phyloP scores from a whole-genome alignment of 2,888 invertebrate species.

The Troilus luridus region DNA sequence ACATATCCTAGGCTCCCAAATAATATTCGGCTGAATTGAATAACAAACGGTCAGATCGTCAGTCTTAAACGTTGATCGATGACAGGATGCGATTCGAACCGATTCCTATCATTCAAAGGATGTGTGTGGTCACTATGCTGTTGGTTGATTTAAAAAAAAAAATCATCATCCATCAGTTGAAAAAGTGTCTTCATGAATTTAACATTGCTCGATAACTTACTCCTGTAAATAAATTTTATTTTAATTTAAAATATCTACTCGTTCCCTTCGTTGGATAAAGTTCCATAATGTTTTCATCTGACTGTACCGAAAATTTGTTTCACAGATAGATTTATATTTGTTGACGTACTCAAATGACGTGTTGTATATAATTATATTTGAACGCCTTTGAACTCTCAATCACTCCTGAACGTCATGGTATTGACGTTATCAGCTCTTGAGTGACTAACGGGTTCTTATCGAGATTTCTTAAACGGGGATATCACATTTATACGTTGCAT shows the following conservation, averaged over 20 bases:
- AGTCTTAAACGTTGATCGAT: background rate
- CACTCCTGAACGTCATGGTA: background rate
- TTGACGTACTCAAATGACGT: no score
- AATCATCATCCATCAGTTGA: background rate
- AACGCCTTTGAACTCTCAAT: background rate
- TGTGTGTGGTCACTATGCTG: background rate
- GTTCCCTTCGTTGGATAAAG: no score
- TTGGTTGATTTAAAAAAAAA: background rate
- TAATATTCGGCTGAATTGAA: background rate
- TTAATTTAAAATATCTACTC: background rate
- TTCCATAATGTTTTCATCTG: no score
- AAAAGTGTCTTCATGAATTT: background rate
- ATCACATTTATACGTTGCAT: background rate
- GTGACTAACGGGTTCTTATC: conserved; percentile 13
- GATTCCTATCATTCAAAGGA: background rate
- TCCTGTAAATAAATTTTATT: background rate
- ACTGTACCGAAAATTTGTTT: no score
- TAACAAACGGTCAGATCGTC: background rate
- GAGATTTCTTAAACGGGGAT: background rate
- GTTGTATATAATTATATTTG: no score
- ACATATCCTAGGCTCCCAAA: background rate
- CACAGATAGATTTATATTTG: no score
- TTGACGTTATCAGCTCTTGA: background rate
- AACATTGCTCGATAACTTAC: background rate
- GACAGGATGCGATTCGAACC: background rate